Conservation (phyloP, 2,888 invertebrate genomes). For the Lamellibrachia columna region DNA sequence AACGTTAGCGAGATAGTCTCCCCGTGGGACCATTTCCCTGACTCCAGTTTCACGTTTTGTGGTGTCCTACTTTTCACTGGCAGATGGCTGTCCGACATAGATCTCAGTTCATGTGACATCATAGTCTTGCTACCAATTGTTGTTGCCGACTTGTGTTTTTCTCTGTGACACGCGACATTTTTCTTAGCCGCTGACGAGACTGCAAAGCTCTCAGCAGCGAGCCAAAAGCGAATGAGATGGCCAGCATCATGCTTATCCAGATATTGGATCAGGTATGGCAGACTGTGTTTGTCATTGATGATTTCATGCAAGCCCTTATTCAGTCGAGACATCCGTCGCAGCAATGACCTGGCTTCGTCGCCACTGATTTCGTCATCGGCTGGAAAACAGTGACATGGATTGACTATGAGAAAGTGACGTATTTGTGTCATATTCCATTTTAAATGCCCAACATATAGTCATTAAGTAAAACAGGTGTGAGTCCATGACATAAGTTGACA, state of each 20-base stretch:
- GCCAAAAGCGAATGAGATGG: conserved; percentile 67
- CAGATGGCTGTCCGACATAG: neutral
- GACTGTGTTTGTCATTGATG: conserved; percentile 80
- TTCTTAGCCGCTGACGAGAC: conserved; percentile 42
- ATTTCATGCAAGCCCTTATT: conserved; percentile 77
- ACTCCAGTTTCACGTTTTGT: neutral
- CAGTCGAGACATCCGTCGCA: conserved; percentile 32
- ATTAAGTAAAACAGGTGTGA: no score
- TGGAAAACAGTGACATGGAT: neutral
- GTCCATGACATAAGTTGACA: no score
- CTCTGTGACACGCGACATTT: neutral
- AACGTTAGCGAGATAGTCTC: neutral
- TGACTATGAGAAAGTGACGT: no score
- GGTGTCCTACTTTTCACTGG: neutral
- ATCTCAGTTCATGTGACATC: neutral
- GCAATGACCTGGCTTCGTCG: neutral
- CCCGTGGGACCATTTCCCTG: conserved; percentile 16
- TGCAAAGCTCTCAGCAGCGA: conserved; percentile 68
- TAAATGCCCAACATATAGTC: no score
- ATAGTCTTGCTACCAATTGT: neutral
- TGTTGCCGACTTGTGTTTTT: neutral
- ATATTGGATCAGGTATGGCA: conserved; percentile 86
- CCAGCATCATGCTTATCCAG: conserved; percentile 77
- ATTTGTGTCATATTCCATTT: no score
- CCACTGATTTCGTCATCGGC: neutral